Conservation (phyloP, 2,113 vertebrate genomes). For the Oenanthe oenanthe region DNA sequence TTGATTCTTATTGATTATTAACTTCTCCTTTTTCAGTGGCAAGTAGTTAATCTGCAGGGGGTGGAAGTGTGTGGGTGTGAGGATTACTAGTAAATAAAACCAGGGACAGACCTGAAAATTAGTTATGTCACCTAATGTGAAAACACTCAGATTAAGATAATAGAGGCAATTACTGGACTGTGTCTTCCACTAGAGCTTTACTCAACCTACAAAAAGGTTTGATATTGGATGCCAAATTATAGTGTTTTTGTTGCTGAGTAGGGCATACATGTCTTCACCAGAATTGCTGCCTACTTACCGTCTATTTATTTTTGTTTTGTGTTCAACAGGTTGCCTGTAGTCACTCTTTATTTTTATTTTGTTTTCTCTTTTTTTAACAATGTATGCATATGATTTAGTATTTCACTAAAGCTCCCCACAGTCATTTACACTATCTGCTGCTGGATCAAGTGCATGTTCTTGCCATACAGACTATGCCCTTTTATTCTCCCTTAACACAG, state of each 20-base stretch:
- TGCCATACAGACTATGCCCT: neutral
- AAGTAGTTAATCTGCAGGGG: neutral
- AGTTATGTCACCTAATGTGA: neutral
- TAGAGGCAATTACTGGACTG: slow-evolving; percentile 22
- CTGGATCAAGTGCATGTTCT: neutral
- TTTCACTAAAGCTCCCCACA: neutral
- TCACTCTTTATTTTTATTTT: too few relatives aligned
- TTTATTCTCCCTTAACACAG: neutral
- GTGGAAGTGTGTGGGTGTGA: neutral
- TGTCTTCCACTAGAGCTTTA: neutral
- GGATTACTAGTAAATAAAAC: neutral
- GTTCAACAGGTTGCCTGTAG: neutral
- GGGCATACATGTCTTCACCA: neutral
- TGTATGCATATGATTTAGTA: neutral
- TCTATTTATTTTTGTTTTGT: neutral
- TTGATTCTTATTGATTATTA: neutral
- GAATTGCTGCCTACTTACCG: neutral
- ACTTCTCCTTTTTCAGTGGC: slow-evolving; percentile 25
- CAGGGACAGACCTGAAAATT: slow-evolving; percentile 21
- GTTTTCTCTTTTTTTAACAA: too few relatives aligned
- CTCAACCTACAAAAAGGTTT: slow-evolving; percentile 7
- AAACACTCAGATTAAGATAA: slow-evolving; percentile 43
- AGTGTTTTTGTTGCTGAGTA: neutral
- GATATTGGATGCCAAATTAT: neutral
- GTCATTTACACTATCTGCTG: neutral